Conservation (phyloP, 2,888 invertebrate genomes). For the Cheilosia vernalis region DNA sequence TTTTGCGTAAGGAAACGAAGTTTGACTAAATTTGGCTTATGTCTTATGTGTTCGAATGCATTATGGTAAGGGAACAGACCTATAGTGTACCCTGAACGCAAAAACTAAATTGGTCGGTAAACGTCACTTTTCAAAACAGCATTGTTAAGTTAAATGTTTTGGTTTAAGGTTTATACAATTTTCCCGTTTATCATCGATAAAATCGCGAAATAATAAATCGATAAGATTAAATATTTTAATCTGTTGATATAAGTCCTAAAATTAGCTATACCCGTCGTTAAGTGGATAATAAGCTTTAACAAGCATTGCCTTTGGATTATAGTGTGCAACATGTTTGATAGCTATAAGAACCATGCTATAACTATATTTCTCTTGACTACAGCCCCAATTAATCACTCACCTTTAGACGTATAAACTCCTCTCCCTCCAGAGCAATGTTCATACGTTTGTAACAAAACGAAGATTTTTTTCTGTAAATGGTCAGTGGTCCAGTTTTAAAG, state of each 20-base stretch:
- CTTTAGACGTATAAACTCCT: conserved; percentile 84
- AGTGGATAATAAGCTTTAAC: neutral
- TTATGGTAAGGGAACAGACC: too few relatives aligned
- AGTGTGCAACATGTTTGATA: neutral
- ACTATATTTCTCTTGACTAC: neutral
- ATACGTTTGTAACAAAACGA: conserved; percentile 88
- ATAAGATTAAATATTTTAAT: conserved; percentile 16
- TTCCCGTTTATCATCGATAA: neutral
- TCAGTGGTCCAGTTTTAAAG: conserved; percentile 87
- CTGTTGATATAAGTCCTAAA: neutral
- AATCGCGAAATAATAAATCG: neutral
- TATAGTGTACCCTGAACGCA: too few relatives aligned
- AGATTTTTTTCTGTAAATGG: conserved; percentile 86
- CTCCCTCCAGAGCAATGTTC: conserved; percentile 84
- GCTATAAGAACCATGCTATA: neutral
- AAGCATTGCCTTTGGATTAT: too few relatives aligned
- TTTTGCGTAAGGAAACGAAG: too few relatives aligned
- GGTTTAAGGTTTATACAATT: neutral
- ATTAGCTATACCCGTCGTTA: neutral
- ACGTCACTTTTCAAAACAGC: too few relatives aligned
- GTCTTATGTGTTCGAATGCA: too few relatives aligned
- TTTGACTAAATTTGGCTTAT: too few relatives aligned
- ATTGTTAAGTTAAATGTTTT: neutral
- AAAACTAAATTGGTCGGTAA: too few relatives aligned
- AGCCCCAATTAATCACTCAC: conserved; percentile 79